Evolutionary conservation across 2,888 invertebrate species (phyloP), one percentile per base, ranked within the genome.

Genomic region (Furcula furcula): DNA sequence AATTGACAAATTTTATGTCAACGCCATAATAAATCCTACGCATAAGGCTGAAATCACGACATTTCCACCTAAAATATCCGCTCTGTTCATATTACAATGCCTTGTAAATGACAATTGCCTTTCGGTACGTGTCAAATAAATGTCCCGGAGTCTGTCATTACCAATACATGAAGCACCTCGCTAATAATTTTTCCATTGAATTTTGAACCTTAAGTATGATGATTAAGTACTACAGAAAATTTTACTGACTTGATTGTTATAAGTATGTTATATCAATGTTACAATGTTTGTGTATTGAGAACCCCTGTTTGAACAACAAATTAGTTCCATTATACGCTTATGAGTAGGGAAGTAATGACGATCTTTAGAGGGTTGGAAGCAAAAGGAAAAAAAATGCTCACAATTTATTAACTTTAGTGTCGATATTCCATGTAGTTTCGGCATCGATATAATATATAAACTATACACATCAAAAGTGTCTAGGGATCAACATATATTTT

Each of bases 261-360:
- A n/a, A n/a, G n/a, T n/a, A n/a, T n/a, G n/a, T 31, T 40, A 39
- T 45, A 59, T 61, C 56, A 53, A 58, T 61, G 67, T 64, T 46
- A 52, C 58, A 63, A 70, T 82, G 78, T 85, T 85, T 84, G 79
- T 76, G 69, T 76, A 67, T 65, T 65, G 66, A 77, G 63, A 66
- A 67, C 63, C 82, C 81, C 67, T 87, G 81, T 87, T 87, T 87
- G 85, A 84, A 82, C 82, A 85, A 83, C 84, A 84, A 86, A 87
- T 87, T 87, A 86, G 83, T 82, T 82, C 68, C 76, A 85, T 87
- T 87, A 85, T 79, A 82, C 83, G 82, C 76, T 77, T 80, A 77
- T 81, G 76, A 79, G 72, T 61, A 64, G 73, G 76, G 74, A 76
- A 72, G 71, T 76, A 67, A 65, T 68, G 56, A 70, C 58, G 55